phyloP scores from a whole-genome alignment of 2,797 vertebrate genomes.

The Momotus momota region DNA sequence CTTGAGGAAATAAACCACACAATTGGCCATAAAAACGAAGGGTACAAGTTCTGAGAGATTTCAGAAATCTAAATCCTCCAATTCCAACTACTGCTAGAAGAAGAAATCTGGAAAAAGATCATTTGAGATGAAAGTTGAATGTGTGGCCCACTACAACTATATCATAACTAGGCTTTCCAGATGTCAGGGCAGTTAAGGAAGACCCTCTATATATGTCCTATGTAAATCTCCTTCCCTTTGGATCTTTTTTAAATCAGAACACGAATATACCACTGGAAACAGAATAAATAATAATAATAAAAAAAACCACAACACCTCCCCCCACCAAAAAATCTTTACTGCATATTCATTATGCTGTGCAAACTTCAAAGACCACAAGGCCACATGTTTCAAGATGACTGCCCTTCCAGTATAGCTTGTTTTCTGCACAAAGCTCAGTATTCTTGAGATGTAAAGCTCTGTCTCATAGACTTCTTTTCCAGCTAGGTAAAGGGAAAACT shows the following conservation, averaged over 20 bases:
- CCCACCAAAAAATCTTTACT: neutral
- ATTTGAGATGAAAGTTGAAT: neutral
- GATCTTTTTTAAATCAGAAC: neutral
- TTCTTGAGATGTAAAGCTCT: neutral
- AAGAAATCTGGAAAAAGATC: neutral
- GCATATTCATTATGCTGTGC: neutral
- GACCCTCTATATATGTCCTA: neutral
- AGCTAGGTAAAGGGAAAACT: neutral
- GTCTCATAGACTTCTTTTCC: neutral
- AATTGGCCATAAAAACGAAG: neutral
- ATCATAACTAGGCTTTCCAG: neutral
- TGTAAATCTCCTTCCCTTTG: neutral
- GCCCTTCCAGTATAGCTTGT: neutral
- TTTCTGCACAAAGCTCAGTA: neutral
- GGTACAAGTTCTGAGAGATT: neutral
- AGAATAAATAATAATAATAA: neutral
- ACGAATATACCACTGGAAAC: neutral
- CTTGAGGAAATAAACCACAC: neutral
- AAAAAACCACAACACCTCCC: neutral
- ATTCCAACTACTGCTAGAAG: neutral
- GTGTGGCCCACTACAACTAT: neutral
- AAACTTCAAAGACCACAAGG: neutral
- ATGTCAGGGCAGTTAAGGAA: neutral
- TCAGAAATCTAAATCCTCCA: neutral
- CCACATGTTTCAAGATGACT: neutral